phyloP scores from a whole-genome alignment of 2,888 invertebrate genomes.

The Tachina grossa region DNA sequence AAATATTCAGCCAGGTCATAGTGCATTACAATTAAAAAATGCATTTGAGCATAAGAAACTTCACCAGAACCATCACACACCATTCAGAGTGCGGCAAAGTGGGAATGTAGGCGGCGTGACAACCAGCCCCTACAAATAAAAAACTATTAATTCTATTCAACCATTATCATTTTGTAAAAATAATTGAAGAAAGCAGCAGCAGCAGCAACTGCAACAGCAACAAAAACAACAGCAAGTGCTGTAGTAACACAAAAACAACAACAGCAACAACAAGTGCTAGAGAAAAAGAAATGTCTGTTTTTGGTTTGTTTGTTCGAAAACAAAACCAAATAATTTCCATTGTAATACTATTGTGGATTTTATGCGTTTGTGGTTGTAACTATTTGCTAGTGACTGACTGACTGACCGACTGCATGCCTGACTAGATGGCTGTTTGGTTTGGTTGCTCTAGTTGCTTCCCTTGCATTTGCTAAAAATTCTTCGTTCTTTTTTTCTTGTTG shows the following conservation, averaged over 20 bases:
- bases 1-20: background rate
- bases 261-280: background rate
- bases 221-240: background rate
- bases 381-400: conserved; percentile 56
- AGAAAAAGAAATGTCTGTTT: conserved; percentile 16
- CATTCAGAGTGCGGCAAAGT: background rate
- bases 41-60: conserved; percentile 57
- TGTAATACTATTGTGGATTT: conserved; percentile 67
- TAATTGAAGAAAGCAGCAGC: conserved; percentile 48
- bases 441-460: conserved; percentile 11
- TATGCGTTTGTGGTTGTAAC: conserved; percentile 68
- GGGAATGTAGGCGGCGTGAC: conserved; percentile 15
- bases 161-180: conserved; percentile 54
- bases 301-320: conserved; percentile 17
- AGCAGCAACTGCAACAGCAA: conserved; percentile 5
- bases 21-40: conserved; percentile 49
- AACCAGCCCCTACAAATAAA: background rate
- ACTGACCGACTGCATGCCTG: conserved; percentile 9
- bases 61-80: conserved; percentile 4
- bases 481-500: background rate
- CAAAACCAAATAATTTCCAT: conserved; percentile 68
- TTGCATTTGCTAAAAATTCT: background rate
- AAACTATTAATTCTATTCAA: conserved; percentile 43
- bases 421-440: conserved; percentile 22
- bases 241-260: background rate